Conservation (phyloP, 2,797 vertebrate genomes). For the Pseudotriccus pelzelni region DNA sequence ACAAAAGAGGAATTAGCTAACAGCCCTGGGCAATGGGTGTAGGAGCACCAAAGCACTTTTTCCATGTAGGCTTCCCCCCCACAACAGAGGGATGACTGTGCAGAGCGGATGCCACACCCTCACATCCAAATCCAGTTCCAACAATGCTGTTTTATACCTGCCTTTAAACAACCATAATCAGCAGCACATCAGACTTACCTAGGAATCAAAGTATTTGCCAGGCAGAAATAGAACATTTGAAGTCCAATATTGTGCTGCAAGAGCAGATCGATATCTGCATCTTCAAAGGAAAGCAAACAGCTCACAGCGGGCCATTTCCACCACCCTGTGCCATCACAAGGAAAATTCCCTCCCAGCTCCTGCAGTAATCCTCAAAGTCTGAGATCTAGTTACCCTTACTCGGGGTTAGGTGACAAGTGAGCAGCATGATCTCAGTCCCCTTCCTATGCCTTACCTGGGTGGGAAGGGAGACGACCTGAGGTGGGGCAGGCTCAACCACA, state of each 20-base stretch:
- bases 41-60: slow-evolving; percentile 27
- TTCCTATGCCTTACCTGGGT: slow-evolving; percentile 72
- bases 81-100: neutral
- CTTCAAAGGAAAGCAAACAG: slow-evolving; percentile 23
- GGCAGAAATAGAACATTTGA: slow-evolving; percentile 24
- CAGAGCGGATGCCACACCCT: neutral
- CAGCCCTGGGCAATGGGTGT: slow-evolving; percentile 1
- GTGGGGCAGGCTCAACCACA: slow-evolving; percentile 80
- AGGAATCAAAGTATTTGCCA: slow-evolving; percentile 20
- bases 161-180: neutral
- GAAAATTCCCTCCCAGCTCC: neutral
- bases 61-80: neutral
- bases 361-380: neutral
- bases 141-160: neutral
- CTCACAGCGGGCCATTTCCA: neutral
- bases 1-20: slow-evolving; percentile 19
- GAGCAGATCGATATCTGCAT: slow-evolving; percentile 7
- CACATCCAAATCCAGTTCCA: neutral
- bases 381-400: neutral
- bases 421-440: neutral
- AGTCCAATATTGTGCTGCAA: neutral
- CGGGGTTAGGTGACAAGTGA: neutral
- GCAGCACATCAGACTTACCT: neutral
- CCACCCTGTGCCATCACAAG: neutral
- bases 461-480: slow-evolving; percentile 81